Conservation (phyloP, 2,797 vertebrate species). For the Holocentrus rufus region DNA sequence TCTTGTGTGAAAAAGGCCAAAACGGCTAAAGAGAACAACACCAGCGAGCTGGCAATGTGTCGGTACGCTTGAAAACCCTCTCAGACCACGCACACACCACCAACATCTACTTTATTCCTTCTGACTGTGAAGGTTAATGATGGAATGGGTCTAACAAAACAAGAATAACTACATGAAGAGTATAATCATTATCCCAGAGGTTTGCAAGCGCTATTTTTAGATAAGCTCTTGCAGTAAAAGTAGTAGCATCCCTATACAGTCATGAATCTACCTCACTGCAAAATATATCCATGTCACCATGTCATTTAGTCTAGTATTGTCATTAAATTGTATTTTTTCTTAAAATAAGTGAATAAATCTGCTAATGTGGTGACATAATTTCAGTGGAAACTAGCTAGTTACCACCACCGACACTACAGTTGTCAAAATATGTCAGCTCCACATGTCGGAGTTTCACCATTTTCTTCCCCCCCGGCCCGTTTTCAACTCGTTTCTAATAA, state of each 20-base stretch:
- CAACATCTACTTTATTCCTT: background rate
- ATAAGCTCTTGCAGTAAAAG: background rate
- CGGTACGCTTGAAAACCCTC: constrained; percentile 75
- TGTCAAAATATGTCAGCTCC: too few relatives aligned
- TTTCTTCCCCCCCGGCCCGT: too few relatives aligned
- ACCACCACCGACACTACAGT: too few relatives aligned
- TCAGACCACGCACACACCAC: background rate
- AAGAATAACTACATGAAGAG: background rate
- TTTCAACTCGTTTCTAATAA: too few relatives aligned
- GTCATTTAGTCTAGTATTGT: background rate
- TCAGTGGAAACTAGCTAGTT: too few relatives aligned
- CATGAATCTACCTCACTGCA: constrained; percentile 1
- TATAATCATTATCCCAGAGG: background rate
- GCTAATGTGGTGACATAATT: too few relatives aligned
- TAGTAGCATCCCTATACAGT: background rate
- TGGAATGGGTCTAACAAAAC: background rate
- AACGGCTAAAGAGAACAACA: constrained; percentile 78
- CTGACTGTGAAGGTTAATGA: background rate
- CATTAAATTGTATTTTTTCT: background rate
- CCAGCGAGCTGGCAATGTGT: constrained; percentile 86
- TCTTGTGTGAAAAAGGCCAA: constrained; percentile 82
- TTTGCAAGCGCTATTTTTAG: background rate
- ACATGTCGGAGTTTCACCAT: too few relatives aligned
- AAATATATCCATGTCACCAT: background rate
- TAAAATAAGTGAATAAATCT: background rate